Evolutionary conservation across 2,797 vertebrate species (phyloP).

Genomic region (Neopelma chrysocephalum): DNA sequence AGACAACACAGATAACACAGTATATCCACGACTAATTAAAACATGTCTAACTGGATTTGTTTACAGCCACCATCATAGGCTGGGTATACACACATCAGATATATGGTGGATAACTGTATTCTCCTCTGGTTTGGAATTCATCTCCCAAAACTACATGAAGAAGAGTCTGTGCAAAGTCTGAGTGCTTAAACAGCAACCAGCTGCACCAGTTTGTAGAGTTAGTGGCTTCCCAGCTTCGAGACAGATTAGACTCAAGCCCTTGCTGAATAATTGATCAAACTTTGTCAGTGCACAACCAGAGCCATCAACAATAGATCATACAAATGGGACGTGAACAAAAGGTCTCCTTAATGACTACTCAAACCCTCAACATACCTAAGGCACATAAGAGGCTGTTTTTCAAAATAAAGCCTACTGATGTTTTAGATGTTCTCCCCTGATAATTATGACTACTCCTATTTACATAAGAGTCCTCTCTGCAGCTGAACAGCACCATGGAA

Average conservation of each 20-base stretch:
- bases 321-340: not conserved
- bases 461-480: not conserved
- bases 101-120: not conserved
- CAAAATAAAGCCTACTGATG: not conserved
- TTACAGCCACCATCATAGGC: not conserved
- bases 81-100: not conserved
- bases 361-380: not conserved
- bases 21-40: not conserved
- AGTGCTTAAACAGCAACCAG: not conserved
- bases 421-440: not conserved
- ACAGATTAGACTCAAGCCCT: not conserved
- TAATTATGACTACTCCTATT: not conserved
- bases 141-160: not conserved
- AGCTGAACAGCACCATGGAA: not conserved
- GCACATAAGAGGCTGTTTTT: not conserved
- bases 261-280: slow-evolving; percentile 44
- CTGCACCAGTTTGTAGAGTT: not conserved
- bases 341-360: not conserved
- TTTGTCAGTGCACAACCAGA: not conserved
- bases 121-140: not conserved
- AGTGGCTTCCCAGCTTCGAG: not conserved
- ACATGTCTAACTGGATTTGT: not conserved
- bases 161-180: not conserved
- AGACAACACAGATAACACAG: not conserved
- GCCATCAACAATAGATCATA: not conserved